phyloP scores from a whole-genome alignment of 2,113 vertebrate species.

The Chaenocephalus aceratus region DNA sequence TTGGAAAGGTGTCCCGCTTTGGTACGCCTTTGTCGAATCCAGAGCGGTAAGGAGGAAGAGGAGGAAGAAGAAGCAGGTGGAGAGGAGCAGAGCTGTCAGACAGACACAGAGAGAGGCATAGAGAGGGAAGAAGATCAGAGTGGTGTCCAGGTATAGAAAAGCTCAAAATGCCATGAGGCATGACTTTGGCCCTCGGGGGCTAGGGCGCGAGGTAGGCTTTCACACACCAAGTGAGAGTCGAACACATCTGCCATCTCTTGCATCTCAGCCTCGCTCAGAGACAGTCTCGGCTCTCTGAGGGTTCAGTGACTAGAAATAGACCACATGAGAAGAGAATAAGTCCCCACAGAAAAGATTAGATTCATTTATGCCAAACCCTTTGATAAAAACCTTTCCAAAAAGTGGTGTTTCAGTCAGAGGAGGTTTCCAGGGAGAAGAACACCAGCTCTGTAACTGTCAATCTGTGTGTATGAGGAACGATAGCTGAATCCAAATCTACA shows the following conservation, averaged over 20 bases:
- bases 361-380: conserved; percentile 48
- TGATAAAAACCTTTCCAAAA: conserved; percentile 36
- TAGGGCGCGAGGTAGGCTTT: conserved; percentile 16
- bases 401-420: conserved; percentile 9
- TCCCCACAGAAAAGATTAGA: conserved; percentile 54
- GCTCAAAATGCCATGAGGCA: conserved; percentile 53
- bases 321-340: conserved; percentile 32
- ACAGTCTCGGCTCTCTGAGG: conserved; percentile 52
- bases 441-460: neutral
- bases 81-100: conserved; percentile 50
- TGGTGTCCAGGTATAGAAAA: conserved; percentile 50
- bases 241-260: conserved; percentile 56
- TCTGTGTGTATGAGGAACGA: neutral
- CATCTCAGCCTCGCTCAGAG: conserved; percentile 52
- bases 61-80: conserved; percentile 4
- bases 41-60: neutral
- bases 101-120: conserved; percentile 8
- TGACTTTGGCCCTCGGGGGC: conserved; percentile 35
- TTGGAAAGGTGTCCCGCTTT: conserved; percentile 24
- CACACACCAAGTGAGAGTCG: conserved; percentile 32
- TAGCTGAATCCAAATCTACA: neutral
- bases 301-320: conserved; percentile 53
- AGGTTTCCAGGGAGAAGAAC: conserved; percentile 11
- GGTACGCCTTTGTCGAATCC: conserved; percentile 13
- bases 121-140: conserved; percentile 52